Percentiles rank a stretch among this genome's conserved stretches.
phyloP scores from a whole-genome alignment of 2,888 invertebrate species.

The Himalopsyche anomala region DNA sequence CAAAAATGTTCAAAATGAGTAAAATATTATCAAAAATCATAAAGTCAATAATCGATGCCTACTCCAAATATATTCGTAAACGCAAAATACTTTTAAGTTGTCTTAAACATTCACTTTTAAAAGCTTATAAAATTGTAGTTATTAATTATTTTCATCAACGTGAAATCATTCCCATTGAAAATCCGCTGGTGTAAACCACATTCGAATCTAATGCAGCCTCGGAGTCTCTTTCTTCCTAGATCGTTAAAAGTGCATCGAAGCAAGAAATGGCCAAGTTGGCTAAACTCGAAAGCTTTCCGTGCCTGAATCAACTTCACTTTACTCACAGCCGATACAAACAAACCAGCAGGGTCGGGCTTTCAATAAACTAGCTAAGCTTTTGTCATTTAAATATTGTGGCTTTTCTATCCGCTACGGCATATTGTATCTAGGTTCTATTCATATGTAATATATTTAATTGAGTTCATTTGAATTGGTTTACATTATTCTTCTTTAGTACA shows the following conservation, averaged over 20 bases:
- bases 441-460: no score
- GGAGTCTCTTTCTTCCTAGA: conserved; percentile 31
- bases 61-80: no score
- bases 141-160: no score
- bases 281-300: conserved; percentile 10
- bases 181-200: not conserved
- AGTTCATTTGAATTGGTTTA: no score
- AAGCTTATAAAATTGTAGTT: no score
- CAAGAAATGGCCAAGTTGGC: conserved; percentile 50
- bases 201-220: not conserved
- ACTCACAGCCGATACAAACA: conserved; percentile 9
- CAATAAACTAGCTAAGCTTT: not conserved
- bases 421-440: no score
- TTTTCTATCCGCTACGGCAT: not conserved
- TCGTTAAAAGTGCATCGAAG: conserved; percentile 57
- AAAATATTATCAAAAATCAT: no score
- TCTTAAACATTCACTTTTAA: no score
- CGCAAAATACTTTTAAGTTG: no score
- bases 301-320: conserved; percentile 7
- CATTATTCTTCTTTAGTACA: no score
- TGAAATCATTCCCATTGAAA: not conserved
- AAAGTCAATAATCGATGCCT: no score
- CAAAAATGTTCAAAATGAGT: no score
- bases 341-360: conserved; percentile 4
- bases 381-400: conserved; percentile 10